Evolutionary conservation across 2,888 invertebrate genomes (phyloP).

Genomic region (Andrena bicolor): DNA sequence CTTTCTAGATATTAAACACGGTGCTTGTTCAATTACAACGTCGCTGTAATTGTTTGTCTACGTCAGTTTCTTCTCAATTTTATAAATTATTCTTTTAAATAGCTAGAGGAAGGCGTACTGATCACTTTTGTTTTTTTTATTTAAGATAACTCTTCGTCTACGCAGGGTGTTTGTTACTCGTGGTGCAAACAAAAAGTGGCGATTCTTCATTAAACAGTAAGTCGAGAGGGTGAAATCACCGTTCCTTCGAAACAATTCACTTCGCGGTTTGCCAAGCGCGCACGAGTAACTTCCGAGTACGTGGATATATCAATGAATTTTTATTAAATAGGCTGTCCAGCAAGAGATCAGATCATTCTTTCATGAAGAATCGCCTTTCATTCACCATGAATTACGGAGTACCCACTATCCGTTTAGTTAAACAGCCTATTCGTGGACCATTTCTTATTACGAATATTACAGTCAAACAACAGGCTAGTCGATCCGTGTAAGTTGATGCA

Average conservation of each 20-base stretch:
- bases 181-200: background rate
- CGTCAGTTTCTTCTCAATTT: slow-evolving; percentile 4
- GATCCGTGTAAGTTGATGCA: slow-evolving; percentile 21
- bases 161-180: background rate
- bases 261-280: too few species aligned
- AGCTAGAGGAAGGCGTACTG: slow-evolving; percentile 44
- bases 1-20: background rate
- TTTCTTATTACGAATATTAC: slow-evolving; percentile 46
- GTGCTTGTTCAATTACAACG: background rate
- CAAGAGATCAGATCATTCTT: background rate
- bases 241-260: too few species aligned
- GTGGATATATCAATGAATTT: too few species aligned
- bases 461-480: slow-evolving; percentile 25
- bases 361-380: background rate
- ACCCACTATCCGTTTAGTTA: background rate
- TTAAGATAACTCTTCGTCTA: slow-evolving; percentile 26
- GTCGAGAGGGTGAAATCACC: background rate
- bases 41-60: background rate
- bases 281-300: too few species aligned
- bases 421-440: slow-evolving; percentile 46
- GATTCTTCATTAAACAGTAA: background rate
- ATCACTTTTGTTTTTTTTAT: slow-evolving; percentile 10
- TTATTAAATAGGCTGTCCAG: too few species aligned
- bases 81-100: slow-evolving; percentile 50
- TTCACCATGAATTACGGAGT: slow-evolving; percentile 2